Percentiles rank a stretch among this genome's conserved stretches.
Conservation (phyloP, 1,140 invertebrate genomes). For the Conus ventricosus region DNA sequence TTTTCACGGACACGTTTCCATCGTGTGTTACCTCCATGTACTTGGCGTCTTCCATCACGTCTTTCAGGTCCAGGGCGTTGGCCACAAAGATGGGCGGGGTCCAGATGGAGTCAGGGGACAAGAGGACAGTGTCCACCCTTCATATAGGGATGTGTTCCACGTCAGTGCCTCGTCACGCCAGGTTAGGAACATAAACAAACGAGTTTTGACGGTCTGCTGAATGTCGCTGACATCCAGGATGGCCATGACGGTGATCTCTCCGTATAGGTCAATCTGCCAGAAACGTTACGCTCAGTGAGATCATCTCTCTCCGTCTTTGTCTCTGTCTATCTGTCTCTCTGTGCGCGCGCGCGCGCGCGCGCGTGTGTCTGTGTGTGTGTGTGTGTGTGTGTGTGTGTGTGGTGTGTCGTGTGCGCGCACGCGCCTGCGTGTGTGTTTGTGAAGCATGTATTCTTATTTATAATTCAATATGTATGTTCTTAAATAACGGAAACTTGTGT, state of each 20-base stretch:
- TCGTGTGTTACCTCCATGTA: background rate
- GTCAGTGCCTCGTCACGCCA: conserved; percentile 45
- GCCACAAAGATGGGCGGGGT: conserved; percentile 45
- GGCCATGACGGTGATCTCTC: conserved; percentile 6
- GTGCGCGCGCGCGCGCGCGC: too few species aligned
- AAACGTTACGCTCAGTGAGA: too few species aligned
- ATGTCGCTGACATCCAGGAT: conserved; percentile 46
- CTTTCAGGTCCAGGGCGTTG: conserved; percentile 34
- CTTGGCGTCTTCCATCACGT: background rate
- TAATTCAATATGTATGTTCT: too few species aligned
- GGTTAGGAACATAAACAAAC: conserved; percentile 33
- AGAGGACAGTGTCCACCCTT: conserved; percentile 66
- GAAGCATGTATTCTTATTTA: too few species aligned
- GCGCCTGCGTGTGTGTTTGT: too few species aligned
- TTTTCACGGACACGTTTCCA: background rate
- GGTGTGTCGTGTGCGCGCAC: too few species aligned
- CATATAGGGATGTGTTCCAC: conserved; percentile 80
- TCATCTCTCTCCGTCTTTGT: too few species aligned
- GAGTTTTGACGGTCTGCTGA: conserved; percentile 42
- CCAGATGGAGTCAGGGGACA: conserved; percentile 45
- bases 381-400: too few species aligned
- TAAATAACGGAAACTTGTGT: too few species aligned
- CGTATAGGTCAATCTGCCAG: background rate
- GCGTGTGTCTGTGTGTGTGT: too few species aligned
- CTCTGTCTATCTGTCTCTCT: too few species aligned